A percentile compares a stretch with the other conserved stretches of the same genome.
Evolutionary conservation across 1,140 invertebrate species (phyloP).

Genomic region (Thalassaphorura encarpata): DNA sequence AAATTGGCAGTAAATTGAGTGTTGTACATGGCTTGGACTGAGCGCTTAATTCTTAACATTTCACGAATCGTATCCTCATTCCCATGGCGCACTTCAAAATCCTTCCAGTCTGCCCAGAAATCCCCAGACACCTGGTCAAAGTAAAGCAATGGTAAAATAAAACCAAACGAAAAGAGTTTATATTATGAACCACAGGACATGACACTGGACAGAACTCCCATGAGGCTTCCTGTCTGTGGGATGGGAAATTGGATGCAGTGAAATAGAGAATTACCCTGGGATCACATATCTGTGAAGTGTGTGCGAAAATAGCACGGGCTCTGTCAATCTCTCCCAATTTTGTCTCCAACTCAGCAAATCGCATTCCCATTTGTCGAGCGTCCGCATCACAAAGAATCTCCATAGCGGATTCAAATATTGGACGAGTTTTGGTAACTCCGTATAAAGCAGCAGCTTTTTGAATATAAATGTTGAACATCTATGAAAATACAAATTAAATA

Average conservation of each 20-base stretch:
- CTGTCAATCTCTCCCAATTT: conserved; percentile 76
- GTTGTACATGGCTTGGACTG: conserved; percentile 94
- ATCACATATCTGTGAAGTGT: conserved; percentile 99
- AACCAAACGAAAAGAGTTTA: not conserved
- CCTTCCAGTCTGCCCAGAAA: conserved; percentile 99
- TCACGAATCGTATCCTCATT: conserved; percentile 99
- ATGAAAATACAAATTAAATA: conserved; percentile 31
- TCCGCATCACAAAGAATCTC: conserved; percentile 82
- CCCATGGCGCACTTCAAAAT: conserved; percentile 98
- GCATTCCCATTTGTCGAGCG: conserved; percentile 89
- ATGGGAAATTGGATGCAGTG: too few relatives aligned
- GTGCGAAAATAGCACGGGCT: conserved; percentile 91
- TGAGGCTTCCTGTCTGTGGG: not conserved
- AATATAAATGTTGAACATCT: conserved; percentile 98
- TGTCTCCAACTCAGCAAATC: conserved; percentile 96
- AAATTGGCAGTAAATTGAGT: conserved; percentile 51
- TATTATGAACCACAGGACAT: not conserved
- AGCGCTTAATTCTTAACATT: conserved; percentile 96
- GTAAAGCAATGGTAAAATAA: not conserved
- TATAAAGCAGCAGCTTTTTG: conserved; percentile 96
- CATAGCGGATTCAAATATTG: conserved; percentile 98
- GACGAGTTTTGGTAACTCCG: conserved; percentile 87
- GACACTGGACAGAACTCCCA: not conserved
- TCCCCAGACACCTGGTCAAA: conserved; percentile 60
- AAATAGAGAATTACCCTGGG: conserved; percentile 57